A percentile compares a stretch with the other conserved stretches of the same genome.
These are phyloP conservation scores for Macroteleia sp. DNA, from an alignment of 2,888 invertebrate species.

Conservation along the genomic window DNA sequence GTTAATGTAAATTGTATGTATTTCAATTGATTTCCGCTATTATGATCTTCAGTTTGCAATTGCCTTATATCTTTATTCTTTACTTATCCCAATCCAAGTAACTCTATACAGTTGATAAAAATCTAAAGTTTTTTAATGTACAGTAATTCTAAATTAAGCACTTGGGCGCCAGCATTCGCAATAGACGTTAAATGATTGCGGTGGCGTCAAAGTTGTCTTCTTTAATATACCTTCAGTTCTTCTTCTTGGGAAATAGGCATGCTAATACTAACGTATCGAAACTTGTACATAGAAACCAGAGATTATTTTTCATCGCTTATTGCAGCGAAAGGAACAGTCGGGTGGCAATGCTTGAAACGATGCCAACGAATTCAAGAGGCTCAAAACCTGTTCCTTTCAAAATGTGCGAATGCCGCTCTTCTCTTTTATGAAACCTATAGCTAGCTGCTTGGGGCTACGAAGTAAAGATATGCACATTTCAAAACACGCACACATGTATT, in stretches of 20 bases:
- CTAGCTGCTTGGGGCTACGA: constrained; percentile 83
- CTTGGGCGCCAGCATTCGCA: constrained; percentile 1
- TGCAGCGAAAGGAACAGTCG: constrained; percentile 70
- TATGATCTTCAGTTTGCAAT: not conserved
- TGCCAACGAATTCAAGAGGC: constrained; percentile 17
- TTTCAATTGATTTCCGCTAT: constrained; percentile 4
- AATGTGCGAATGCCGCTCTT: constrained; percentile 74
- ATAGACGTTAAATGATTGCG: not conserved
- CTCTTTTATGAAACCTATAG: constrained; percentile 73
- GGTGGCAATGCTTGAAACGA: constrained; percentile 34
- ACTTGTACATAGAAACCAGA: constrained; percentile 78
- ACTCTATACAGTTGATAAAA: not conserved
- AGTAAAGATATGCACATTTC: constrained; percentile 73
- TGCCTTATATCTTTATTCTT: constrained; percentile 14
- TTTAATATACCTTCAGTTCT: constrained; percentile 33
- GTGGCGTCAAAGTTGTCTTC: constrained; percentile 6
- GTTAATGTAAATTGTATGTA: constrained; percentile 1
- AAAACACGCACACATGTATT: constrained; percentile 66
- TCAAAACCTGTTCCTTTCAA: constrained; percentile 72
- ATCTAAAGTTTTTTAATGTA: constrained; percentile 6
- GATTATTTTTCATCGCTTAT: constrained; percentile 78
- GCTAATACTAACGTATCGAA: constrained; percentile 81
- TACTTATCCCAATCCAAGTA: not conserved
- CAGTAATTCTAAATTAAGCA: constrained; percentile 8
- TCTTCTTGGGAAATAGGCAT: constrained; percentile 80